These are phyloP conservation scores for Melanotaenia pygmaea DNA, from an alignment of 2,797 vertebrate genomes.

Conservation along the genomic window DNA sequence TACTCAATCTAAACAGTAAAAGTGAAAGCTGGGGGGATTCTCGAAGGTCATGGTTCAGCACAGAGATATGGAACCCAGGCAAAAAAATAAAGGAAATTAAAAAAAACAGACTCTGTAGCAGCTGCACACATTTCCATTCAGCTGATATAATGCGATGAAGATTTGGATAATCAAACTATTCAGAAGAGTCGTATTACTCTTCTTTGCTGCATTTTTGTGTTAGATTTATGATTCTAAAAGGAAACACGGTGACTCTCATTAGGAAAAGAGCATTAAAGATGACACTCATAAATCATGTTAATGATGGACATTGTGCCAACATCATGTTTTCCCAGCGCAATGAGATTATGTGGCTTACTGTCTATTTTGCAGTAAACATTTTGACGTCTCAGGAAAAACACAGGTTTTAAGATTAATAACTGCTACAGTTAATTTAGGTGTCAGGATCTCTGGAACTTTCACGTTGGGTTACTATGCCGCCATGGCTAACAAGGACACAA, in stretches of 20 bases:
- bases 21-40: constrained; percentile 48
- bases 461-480: constrained; percentile 12
- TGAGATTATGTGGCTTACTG: constrained; percentile 26
- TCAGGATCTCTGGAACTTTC: constrained; percentile 23
- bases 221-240: constrained; percentile 43
- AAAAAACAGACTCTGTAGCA: constrained; percentile 43
- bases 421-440: constrained; percentile 9
- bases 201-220: constrained; percentile 24
- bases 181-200: constrained; percentile 50
- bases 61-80: constrained; percentile 36
- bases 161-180: constrained; percentile 45
- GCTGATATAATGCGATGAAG: constrained; percentile 45
- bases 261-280: constrained; percentile 23
- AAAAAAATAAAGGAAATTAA: constrained; percentile 9
- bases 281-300: constrained; percentile 34
- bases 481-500: constrained; percentile 23
- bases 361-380: constrained; percentile 19
- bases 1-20: constrained; percentile 72
- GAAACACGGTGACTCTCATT: constrained; percentile 18
- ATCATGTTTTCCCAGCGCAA: constrained; percentile 23
- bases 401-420: constrained; percentile 22
- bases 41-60: constrained; percentile 55
- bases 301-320: constrained; percentile 26
- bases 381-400: constrained; percentile 18
- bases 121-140: constrained; percentile 54